phyloP scores from a whole-genome alignment of 2,797 vertebrate genomes.

The Apogon hyalosoma region DNA sequence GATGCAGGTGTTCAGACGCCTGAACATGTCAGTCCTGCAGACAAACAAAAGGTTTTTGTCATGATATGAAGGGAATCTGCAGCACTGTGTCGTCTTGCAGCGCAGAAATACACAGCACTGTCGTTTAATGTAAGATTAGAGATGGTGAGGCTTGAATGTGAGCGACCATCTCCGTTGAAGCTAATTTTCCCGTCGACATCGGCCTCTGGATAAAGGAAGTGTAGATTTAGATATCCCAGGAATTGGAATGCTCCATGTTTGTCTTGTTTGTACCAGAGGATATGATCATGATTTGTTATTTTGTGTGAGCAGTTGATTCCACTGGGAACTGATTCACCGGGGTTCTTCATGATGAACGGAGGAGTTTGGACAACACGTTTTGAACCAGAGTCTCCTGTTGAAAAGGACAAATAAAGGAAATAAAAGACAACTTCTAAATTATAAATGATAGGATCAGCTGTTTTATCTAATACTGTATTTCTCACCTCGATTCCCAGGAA shows the following conservation, averaged over 20 bases:
- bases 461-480: not conserved
- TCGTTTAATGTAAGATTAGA: slow-evolving; percentile 23
- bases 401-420: not conserved
- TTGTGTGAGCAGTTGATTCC: slow-evolving; percentile 51
- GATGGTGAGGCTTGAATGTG: slow-evolving; percentile 32
- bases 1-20: slow-evolving; percentile 39
- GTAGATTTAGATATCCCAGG: slow-evolving; percentile 40
- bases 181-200: slow-evolving; percentile 34
- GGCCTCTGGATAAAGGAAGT: accelerated
- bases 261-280: slow-evolving; percentile 67
- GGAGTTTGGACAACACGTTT: slow-evolving; percentile 36
- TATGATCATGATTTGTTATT: not conserved
- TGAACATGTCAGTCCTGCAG: not conserved
- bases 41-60: slow-evolving; percentile 52
- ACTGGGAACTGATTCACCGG: slow-evolving; percentile 12
- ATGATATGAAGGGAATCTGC: slow-evolving; percentile 8
- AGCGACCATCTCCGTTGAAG: slow-evolving; percentile 28
- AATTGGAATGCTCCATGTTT: slow-evolving; percentile 6
- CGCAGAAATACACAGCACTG: slow-evolving; percentile 65
- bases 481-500: slow-evolving; percentile 27
- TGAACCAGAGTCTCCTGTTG: slow-evolving; percentile 12
- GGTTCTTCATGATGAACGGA: slow-evolving; percentile 13
- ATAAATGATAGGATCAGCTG: accelerated
- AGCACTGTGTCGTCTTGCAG: slow-evolving; percentile 57
- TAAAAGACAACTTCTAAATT: not conserved